These are phyloP conservation scores for Melospiza georgiana DNA, from an alignment of 2,113 vertebrate genomes.

Conservation along the genomic window DNA sequence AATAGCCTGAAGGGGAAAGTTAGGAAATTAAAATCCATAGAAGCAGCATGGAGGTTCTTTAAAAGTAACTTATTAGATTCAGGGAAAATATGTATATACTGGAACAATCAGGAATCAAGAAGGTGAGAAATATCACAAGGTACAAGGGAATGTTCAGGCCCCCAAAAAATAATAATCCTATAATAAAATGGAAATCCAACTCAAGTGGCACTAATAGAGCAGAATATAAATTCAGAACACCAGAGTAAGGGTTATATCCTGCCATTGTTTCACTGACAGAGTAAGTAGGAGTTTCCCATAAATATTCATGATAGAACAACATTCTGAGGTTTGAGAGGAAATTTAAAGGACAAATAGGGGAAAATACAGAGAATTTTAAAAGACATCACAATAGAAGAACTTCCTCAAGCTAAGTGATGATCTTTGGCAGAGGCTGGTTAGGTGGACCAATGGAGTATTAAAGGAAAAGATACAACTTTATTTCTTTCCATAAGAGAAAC, in stretches of 20 bases:
- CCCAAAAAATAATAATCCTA: conserved; percentile 38
- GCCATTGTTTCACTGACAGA: conserved; percentile 36
- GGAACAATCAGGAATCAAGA: conserved; percentile 64
- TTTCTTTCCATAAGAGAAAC: neutral
- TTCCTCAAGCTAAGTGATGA: neutral
- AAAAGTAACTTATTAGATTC: conserved; percentile 31
- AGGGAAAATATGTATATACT: conserved; percentile 14
- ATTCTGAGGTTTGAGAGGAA: conserved; percentile 8
- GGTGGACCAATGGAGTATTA: neutral
- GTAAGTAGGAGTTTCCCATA: conserved; percentile 21
- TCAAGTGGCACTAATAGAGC: conserved; percentile 27
- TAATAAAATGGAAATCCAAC: conserved; percentile 57
- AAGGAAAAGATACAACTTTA: neutral
- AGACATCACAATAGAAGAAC: neutral
- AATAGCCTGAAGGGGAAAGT: conserved; percentile 70
- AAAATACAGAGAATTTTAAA: neutral
- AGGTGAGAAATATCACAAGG: conserved; percentile 55
- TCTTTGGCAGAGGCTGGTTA: neutral
- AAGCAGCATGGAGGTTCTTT: conserved; percentile 53
- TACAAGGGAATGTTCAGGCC: conserved; percentile 8
- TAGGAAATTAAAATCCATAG: conserved; percentile 68
- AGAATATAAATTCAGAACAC: conserved; percentile 32
- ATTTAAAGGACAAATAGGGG: conserved; percentile 18
- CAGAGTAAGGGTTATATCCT: conserved; percentile 42
- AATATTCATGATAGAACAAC: conserved; percentile 18